Evolutionary conservation across 1,140 invertebrate genomes (phyloP).

Genomic region (Colletes gigas): DNA sequence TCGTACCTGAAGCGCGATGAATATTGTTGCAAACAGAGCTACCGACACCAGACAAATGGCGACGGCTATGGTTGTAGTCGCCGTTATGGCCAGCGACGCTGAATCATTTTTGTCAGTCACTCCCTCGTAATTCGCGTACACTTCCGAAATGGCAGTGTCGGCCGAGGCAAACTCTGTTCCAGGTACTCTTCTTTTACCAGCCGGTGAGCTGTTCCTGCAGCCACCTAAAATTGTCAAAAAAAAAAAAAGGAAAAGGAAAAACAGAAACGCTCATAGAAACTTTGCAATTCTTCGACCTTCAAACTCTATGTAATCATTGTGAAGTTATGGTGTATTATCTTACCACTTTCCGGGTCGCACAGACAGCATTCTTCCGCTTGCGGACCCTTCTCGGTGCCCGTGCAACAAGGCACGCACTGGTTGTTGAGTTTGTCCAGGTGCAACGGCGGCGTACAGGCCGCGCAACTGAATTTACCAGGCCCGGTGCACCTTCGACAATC

Average conservation of each 20-base stretch:
- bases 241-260: background rate
- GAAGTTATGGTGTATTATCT: slow-evolving; percentile 32
- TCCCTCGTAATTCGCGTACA: slow-evolving; percentile 73
- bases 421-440: slow-evolving; percentile 86
- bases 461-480: slow-evolving; percentile 86
- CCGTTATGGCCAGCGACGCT: slow-evolving; percentile 80
- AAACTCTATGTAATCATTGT: too few relatives aligned
- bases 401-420: slow-evolving; percentile 88
- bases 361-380: slow-evolving; percentile 84
- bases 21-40: slow-evolving; percentile 85
- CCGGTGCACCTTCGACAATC: slow-evolving; percentile 87
- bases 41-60: slow-evolving; percentile 85
- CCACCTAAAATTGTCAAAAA: slow-evolving; percentile 78
- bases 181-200: slow-evolving; percentile 88
- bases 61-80: slow-evolving; percentile 85
- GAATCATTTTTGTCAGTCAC: slow-evolving; percentile 75
- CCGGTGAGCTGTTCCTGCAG: slow-evolving; percentile 87
- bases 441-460: slow-evolving; percentile 84
- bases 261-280: background rate
- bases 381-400: slow-evolving; percentile 76
- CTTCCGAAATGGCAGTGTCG: slow-evolving; percentile 71
- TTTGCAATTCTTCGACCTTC: too few relatives aligned
- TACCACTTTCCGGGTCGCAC: slow-evolving; percentile 86
- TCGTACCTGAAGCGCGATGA: slow-evolving; percentile 85
- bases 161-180: slow-evolving; percentile 80